A percentile compares a stretch with the other conserved stretches of the same genome.
Evolutionary conservation across 92 coral and sea anemone species (phyloP).

Genomic region (Parazoanthus darwini): DNA sequence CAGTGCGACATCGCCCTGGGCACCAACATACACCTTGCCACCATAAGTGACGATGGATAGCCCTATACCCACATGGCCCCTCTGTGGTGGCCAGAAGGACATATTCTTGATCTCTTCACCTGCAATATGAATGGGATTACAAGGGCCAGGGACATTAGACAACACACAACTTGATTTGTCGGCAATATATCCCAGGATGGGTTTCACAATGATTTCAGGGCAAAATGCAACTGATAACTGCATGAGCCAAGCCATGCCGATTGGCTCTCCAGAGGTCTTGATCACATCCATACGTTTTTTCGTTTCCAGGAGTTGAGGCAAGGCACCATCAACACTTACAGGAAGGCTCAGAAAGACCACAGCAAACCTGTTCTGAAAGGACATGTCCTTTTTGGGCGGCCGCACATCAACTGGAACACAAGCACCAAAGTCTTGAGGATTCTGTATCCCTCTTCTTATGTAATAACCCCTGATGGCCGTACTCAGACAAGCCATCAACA

Average conservation of each 20-base stretch:
- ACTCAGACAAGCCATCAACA: conserved; percentile 81
- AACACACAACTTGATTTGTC: conserved; percentile 76
- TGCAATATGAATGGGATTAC: conserved; percentile 53
- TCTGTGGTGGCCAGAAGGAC: conserved; percentile 92
- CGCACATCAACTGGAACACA: conserved; percentile 88
- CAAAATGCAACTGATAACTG: conserved; percentile 55
- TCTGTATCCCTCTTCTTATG: conserved; percentile 66
- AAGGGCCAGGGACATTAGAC: conserved; percentile 96
- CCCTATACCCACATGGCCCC: conserved; percentile 77
- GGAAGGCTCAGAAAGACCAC: conserved; percentile 71
- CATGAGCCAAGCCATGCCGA: conserved; percentile 64
- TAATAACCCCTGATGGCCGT: conserved; percentile 76
- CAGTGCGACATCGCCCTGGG: conserved; percentile 68
- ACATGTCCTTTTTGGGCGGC: conserved; percentile 39
- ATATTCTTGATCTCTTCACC: conserved; percentile 57
- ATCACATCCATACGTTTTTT: conserved; percentile 75
- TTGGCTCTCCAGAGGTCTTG: conserved; percentile 85
- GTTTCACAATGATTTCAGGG: conserved; percentile 66
- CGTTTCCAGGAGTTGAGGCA: conserved; percentile 68
- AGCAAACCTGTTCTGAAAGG: conserved; percentile 79
- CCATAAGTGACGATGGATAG: conserved; percentile 81
- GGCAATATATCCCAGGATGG: conserved; percentile 49
- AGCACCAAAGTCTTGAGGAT: conserved; percentile 75
- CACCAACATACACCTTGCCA: conserved; percentile 80
- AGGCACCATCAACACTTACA: conserved; percentile 55